Evolutionary conservation across 92 coral and sea anemone species (phyloP), one percentile per base, ranked within the genome.

Genomic region (Micromussa lordhowensis): DNA sequence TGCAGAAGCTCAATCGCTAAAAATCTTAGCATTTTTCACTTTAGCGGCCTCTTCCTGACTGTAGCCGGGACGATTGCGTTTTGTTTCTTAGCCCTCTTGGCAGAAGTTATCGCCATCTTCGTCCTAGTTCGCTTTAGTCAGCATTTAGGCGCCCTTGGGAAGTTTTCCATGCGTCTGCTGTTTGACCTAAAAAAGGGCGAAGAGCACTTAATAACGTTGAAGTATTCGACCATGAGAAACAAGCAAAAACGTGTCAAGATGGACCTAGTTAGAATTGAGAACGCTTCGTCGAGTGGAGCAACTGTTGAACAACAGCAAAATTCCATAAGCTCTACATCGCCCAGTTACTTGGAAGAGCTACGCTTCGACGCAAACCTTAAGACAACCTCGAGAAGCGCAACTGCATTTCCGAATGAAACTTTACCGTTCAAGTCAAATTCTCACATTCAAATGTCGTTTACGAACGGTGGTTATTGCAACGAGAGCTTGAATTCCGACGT

Each of bases 11-110:
- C 77, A 11, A 28, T 49, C 22, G 88, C 87, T 70, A 61, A 79
- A 53, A 24, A 77, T 18, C 91, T 93, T 63, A 49, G 53, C 14
- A 85, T 91, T 44, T 63, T 51, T 17, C 88, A 95, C 36, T 85
- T 95, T 59, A 93, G 96, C 24, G 98, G 98, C 1, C 86, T 95
- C 57, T 95, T 91, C 68, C 28, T 93, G 26, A 86, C 88, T 1
- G 87, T 95, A 2, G 76, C 85, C 6, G 84, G 88, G 30, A 91
- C 82, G 5, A 75, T 91, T 2, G 91, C 75, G 10, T 91, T 91
- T 75, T 94, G 98, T 19, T 63, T 90, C 13, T 16, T 87, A 32
- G 89, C 93, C 26, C 82, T 95, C 38, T 28, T 87, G 32, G 72
- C 70, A 58, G 96, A 95, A 36, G 73, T 90, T 10, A 5, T 79